Evolutionary conservation across 2,797 vertebrate species (phyloP), one percentile per base, ranked within the genome.

Genomic region (Hyperoplus lanceolatus): DNA sequence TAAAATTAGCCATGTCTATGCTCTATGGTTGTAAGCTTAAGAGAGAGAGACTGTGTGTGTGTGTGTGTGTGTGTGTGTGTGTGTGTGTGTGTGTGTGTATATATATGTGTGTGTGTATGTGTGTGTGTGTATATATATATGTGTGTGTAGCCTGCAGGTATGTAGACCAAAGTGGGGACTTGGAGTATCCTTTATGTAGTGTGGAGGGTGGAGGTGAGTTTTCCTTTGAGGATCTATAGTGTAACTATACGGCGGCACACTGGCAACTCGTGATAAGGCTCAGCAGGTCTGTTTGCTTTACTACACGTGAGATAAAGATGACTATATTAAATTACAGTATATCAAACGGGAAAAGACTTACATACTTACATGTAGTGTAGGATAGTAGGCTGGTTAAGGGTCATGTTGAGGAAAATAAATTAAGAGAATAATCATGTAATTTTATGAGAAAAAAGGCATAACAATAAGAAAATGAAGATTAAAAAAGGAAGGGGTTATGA

Each of bases 1-100:
- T 85, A 58, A 79, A 93, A 89, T 90, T 91, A 83, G 82, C 83
- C 71, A 53, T 62, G 79, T 73, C 73, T 72, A 2, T 56, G 70
- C 76, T 83, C 43, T n/a, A 39, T 75, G 68, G 79, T 82, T 29
- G 29, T 29, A 29, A 29, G 3, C 29, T 29, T 29, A 29, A 29
- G 29, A 29, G 29, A 29, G 29, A 29, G 29, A 29, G 29, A 29
- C 21, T 29, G 70, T 70, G 83, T 81, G 63, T 69, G 36, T 16
- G 18, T 41, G 38, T 29, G 70, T 45, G 61, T 42, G 55, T 46
- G 18, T 50, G 48, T 54, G 16, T 1, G n/a, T 43, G 53, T n/a
- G 21, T 1, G n/a, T 42, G 41, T 3, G 7, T 4, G 50, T 81
- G 67, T 67, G 38, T 16, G 29, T 41, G 42, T 29, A 65, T 42